These are phyloP conservation scores for Tipula vernalis DNA, from an alignment of 2,888 invertebrate species.

Conservation along the genomic window DNA sequence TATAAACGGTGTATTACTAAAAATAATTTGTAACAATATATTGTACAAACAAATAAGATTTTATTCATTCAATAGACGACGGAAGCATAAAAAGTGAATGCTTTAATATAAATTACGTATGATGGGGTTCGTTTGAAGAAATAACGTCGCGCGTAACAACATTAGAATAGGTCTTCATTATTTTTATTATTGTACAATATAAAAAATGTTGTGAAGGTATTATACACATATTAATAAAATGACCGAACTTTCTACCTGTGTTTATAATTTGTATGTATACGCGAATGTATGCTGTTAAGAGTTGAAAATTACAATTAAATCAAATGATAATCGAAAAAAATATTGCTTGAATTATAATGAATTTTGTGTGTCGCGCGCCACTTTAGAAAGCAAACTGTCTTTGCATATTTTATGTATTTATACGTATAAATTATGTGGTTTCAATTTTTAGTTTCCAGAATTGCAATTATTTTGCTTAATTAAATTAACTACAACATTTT, in stretches of 20 bases:
- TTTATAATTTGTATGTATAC: background rate
- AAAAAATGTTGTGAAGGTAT: too few relatives aligned
- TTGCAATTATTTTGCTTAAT: too few relatives aligned
- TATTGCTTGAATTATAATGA: background rate
- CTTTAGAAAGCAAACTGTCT: background rate
- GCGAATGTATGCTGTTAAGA: background rate
- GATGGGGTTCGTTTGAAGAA: too few relatives aligned
- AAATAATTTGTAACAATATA: too few relatives aligned
- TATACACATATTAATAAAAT: background rate
- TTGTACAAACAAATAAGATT: background rate
- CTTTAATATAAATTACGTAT: background rate
- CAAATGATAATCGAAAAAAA: background rate
- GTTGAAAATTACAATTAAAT: background rate
- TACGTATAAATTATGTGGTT: too few relatives aligned
- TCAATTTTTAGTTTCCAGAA: too few relatives aligned
- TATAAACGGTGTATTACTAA: background rate
- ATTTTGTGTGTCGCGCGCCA: background rate
- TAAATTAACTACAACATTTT: too few relatives aligned
- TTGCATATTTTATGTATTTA: too few relatives aligned
- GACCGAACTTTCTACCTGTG: background rate
- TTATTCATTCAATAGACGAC: background rate
- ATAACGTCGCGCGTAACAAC: too few relatives aligned
- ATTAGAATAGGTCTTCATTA: too few relatives aligned
- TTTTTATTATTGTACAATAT: too few relatives aligned
- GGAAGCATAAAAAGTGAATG: background rate